phyloP scores from a whole-genome alignment of 2,797 vertebrate species.

The Chelon labrosus region DNA sequence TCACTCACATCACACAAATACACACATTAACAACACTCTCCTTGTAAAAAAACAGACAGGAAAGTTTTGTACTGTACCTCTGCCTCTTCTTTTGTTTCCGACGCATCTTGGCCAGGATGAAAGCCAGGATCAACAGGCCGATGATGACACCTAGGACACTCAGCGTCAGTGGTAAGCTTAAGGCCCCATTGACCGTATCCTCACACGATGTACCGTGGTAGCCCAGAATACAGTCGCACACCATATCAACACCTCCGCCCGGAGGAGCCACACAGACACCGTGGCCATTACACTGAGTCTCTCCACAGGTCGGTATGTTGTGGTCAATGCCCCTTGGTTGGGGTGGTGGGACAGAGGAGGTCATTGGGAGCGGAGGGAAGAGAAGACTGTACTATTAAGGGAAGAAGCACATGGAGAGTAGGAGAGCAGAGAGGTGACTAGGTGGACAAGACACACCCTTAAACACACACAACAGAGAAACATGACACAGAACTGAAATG shows the following conservation, averaged over 20 bases:
- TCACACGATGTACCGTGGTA: slow-evolving; percentile 86
- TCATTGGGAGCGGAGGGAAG: slow-evolving; percentile 29
- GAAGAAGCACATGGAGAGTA: slow-evolving; percentile 2
- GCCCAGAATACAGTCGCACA: slow-evolving; percentile 86
- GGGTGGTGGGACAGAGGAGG: neutral
- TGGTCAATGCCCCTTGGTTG: slow-evolving; percentile 58
- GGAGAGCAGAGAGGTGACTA: slow-evolving; percentile 18
- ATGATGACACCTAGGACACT: slow-evolving; percentile 78
- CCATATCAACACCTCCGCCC: slow-evolving; percentile 48
- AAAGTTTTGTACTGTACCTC: slow-evolving; percentile 74
- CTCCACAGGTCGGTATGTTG: slow-evolving; percentile 77
- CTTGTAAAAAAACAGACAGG: too few relatives aligned
- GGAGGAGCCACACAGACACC: slow-evolving; percentile 80
- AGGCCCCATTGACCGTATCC: slow-evolving; percentile 69
- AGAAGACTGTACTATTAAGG: neutral
- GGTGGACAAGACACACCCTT: slow-evolving; percentile 10
- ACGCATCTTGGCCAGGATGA: slow-evolving; percentile 80
- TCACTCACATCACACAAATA: too few relatives aligned
- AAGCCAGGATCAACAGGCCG: slow-evolving; percentile 74
- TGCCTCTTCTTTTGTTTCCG: slow-evolving; percentile 70
- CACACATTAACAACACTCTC: too few relatives aligned
- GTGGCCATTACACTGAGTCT: slow-evolving; percentile 72
- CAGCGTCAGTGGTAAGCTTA: slow-evolving; percentile 80
- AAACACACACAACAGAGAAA: slow-evolving; percentile 22
- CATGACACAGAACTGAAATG: neutral